phyloP scores from a whole-genome alignment of 1,140 invertebrate genomes.

The Tetragnatha versicolor region DNA sequence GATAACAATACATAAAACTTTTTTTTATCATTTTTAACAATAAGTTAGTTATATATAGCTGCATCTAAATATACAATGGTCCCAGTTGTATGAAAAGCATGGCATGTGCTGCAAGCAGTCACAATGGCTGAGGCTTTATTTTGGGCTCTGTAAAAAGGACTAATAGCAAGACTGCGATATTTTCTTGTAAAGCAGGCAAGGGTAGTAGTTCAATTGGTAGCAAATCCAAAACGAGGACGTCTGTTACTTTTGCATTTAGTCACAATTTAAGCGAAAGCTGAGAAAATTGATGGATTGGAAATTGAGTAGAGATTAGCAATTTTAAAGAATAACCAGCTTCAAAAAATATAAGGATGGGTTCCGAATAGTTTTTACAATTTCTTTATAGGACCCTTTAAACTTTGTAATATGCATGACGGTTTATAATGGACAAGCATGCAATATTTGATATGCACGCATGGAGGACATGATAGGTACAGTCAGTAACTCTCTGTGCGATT shows the following conservation, averaged over 20 bases:
- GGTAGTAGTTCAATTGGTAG: neutral
- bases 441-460: conserved; percentile 27
- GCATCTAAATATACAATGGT: conserved; percentile 42
- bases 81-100: conserved; percentile 50
- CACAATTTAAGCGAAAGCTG: neutral
- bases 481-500: neutral
- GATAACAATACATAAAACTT: too few relatives aligned
- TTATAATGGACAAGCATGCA: conserved; percentile 46
- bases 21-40: conserved; percentile 11
- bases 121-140: conserved; percentile 44
- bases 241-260: conserved; percentile 9
- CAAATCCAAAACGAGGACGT: conserved; percentile 33
- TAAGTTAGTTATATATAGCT: conserved; percentile 4
- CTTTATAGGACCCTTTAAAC: neutral
- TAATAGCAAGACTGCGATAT: neutral
- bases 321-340: conserved; percentile 15
- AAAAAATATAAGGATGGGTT: conserved; percentile 35
- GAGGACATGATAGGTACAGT: conserved; percentile 1
- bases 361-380: neutral
- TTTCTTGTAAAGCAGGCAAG: conserved; percentile 10
- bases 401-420: conserved; percentile 32
- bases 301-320: conserved; percentile 3
- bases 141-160: conserved; percentile 42
- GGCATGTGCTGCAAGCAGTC: conserved; percentile 50
- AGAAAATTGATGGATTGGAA: neutral